Evolutionary conservation across 2,888 invertebrate species (phyloP), one percentile per base, ranked within the genome.

Genomic region (Amiota minor): DNA sequence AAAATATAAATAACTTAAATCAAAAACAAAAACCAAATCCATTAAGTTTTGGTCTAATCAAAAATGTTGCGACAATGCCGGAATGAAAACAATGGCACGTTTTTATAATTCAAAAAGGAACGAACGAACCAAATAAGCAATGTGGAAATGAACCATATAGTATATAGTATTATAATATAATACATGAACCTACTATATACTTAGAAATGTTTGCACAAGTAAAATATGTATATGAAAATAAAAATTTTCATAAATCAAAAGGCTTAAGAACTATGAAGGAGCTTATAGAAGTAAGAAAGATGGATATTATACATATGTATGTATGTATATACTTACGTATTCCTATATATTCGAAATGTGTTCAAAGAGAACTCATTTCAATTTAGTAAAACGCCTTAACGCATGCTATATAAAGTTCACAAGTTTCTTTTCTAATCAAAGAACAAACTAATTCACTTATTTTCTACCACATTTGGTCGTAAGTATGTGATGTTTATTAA

Each of bases 191-290:
- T 18, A 18, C 56, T 61, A n/a, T n/a, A n/a, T n/a, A n/a, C n/a
- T n/a, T n/a, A 20, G 45, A 67, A 67, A 49, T 67, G 20, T 35
- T 35, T 23, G 45, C 14, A 9, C n/a, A n/a, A n/a, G n/a, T n/a
- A n/a, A n/a, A n/a, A n/a, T n/a, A 49, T 50, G 50, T 18, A 62
- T 62, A 45, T 35, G 23, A 11, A 62, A 62, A 62, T 59, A 62
- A 62, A 23, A 67, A 49, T 67, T 67, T 67, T 50, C 49, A 67
- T 67, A 67, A 67, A 67, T 67, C 67, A 67, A 11, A 50, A 67
- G 67, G 67, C 49, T 67, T 67, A 67, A 20, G 50, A 67, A 50
- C 67, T 67, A 67, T 67, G 67, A 67, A 49, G 35, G 6, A 67
- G 50, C 45, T 12, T 35, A 62, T 35, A 59, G 59, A 4, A 59